Evolutionary conservation across 2,113 vertebrate species (phyloP).

Genomic region (Saguinus midas): DNA sequence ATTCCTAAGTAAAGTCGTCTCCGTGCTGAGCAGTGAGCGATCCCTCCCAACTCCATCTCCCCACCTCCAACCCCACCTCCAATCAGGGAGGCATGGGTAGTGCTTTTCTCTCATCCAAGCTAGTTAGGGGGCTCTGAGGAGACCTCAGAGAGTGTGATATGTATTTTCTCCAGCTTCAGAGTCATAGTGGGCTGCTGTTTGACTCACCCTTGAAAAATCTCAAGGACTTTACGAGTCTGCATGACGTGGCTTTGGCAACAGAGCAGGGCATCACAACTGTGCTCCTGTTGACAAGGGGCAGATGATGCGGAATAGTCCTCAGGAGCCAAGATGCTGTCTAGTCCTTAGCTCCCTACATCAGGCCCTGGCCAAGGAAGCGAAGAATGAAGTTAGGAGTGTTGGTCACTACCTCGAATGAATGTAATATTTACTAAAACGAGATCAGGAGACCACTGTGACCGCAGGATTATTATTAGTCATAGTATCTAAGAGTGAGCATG

Average conservation of each 20-base stretch:
- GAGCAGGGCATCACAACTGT: neutral
- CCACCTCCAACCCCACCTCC: neutral
- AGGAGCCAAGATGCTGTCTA: fast-evolving
- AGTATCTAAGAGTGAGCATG: neutral
- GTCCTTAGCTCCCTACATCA: neutral
- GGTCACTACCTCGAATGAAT: neutral
- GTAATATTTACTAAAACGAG: neutral
- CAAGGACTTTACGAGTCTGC: neutral
- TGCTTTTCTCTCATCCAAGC: neutral
- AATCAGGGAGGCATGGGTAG: too few species aligned
- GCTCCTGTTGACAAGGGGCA: neutral
- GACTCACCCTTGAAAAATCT: neutral
- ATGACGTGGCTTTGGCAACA: neutral
- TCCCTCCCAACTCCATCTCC: neutral
- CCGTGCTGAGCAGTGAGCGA: neutral
- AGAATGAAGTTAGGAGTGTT: neutral
- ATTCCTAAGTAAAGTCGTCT: neutral
- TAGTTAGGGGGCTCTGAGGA: neutral
- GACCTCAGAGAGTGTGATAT: neutral
- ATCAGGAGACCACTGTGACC: neutral
- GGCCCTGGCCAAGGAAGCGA: neutral
- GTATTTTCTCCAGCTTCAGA: neutral
- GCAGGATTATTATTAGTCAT: neutral
- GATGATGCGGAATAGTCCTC: neutral
- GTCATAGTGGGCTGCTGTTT: neutral